Evolutionary conservation across 2,113 vertebrate species (phyloP), one percentile per base, ranked within the genome.

Genomic region (Cricetomys ansorgei): DNA sequence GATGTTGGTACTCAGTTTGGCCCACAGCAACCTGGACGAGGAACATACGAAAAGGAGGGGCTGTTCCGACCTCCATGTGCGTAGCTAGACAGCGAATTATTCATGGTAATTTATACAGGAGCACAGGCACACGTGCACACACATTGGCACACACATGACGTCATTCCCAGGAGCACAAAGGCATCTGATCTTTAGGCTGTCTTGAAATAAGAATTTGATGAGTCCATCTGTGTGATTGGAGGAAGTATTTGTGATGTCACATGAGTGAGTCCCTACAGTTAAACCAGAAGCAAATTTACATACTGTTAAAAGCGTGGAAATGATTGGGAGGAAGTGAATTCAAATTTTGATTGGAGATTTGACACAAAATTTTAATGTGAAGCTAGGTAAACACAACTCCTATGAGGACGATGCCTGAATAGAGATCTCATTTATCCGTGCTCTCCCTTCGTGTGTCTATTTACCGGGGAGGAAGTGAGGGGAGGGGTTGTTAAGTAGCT

Each of bases 201-300:
- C 81, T 65, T 45, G 29, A 92, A 96, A 93, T 31, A 69, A 79
- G 62, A 81, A 77, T 76, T 86, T 88, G 73, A 75, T 88, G 69
- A 95, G 64, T 53, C 4, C 67, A 89, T 93, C 48, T 77, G 29
- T 88, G 89, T 73, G 0, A 43, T n/a, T 95, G 25, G 90, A 96
- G 80, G 79, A 73, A 85, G 16, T 73, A 76, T 89, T 64, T 83
- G 53, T 73, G 40, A 96, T 55, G 77, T 83, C 3, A 34, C 89
- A 1, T 92, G 83, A 62, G 62, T 95, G 45, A 19, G 40, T 92
- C 89, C 79, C 48, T 0, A 21, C 85, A n/a, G 55, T 89, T 73
- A 89, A 88, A 69, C 92, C 70, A 83, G 77, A 31, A 94, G 25
- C 43, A 92, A 91, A 91, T 95, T 91, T 91, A 91, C 37, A 85